A percentile compares a stretch with the other conserved stretches of the same genome.
These are phyloP conservation scores for Fistularia commersonii DNA, from an alignment of 2,797 vertebrate genomes.

Conservation along the genomic window DNA sequence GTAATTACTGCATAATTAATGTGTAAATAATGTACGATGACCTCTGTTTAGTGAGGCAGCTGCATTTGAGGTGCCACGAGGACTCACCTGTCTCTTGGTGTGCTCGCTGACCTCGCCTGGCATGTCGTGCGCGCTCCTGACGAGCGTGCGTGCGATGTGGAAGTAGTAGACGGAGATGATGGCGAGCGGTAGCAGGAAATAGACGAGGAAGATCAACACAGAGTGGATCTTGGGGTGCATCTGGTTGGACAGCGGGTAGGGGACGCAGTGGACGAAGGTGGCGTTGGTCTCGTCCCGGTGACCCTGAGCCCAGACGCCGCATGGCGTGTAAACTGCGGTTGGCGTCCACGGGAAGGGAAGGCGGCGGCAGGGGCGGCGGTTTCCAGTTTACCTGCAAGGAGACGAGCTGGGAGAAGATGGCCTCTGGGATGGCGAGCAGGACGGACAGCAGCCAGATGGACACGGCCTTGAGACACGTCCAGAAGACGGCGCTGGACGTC, in stretches of 20 bases:
- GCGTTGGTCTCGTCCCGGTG: slow-evolving; percentile 75
- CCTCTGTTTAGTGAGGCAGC: too few species aligned
- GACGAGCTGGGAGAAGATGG: slow-evolving; percentile 87
- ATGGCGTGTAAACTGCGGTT: too few species aligned
- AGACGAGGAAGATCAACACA: slow-evolving; percentile 91
- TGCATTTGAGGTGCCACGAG: background rate
- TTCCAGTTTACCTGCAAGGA: slow-evolving; percentile 63
- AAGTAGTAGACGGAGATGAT: slow-evolving; percentile 93
- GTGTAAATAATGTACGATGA: too few species aligned
- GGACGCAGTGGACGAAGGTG: slow-evolving; percentile 87
- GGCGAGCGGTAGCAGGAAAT: slow-evolving; percentile 87
- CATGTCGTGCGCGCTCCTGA: slow-evolving; percentile 89
- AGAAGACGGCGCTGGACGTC: slow-evolving; percentile 82
- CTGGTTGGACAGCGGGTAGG: slow-evolving; percentile 86
- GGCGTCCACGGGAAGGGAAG: too few species aligned
- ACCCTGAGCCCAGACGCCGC: too few species aligned
- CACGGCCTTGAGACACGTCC: slow-evolving; percentile 85
- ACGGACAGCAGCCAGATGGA: slow-evolving; percentile 89
- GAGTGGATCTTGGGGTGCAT: slow-evolving; percentile 92
- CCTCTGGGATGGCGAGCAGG: slow-evolving; percentile 87
- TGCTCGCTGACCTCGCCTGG: slow-evolving; percentile 91
- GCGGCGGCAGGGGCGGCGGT: too few species aligned
- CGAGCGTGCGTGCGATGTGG: slow-evolving; percentile 89
- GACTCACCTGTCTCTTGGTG: slow-evolving; percentile 86
- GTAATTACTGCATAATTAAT: too few species aligned